Conservation (phyloP, 2,797 vertebrate species). For the Morus bassanus region DNA sequence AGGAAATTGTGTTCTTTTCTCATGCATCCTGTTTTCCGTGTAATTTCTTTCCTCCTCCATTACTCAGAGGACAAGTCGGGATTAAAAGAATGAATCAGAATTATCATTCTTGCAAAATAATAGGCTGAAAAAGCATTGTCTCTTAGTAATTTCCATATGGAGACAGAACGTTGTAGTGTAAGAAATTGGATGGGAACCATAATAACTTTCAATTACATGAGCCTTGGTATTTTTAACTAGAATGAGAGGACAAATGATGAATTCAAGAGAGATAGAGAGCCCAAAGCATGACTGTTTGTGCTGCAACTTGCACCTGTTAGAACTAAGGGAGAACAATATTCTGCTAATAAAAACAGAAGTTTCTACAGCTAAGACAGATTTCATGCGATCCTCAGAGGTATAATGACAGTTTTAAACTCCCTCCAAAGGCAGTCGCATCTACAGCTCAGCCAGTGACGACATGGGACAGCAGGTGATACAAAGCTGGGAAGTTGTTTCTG, state of each 20-base stretch:
- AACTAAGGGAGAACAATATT: not conserved
- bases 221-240: not conserved
- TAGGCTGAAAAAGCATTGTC: not conserved
- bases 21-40: not conserved
- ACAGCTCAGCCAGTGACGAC: not conserved
- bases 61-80: not conserved
- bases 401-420: not conserved
- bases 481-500: not conserved
- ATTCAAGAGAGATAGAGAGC: not conserved
- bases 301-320: not conserved
- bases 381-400: not conserved
- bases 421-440: not conserved
- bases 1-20: not conserved
- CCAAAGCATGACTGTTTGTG: not conserved
- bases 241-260: not conserved
- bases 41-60: not conserved
- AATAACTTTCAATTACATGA: not conserved
- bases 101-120: conserved; percentile 14
- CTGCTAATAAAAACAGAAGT: not conserved
- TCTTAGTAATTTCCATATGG: not conserved
- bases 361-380: not conserved
- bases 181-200: not conserved
- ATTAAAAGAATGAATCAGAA: conserved; percentile 11
- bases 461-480: not conserved
- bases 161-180: not conserved